Percentiles rank a stretch among this genome's conserved stretches.
phyloP scores from a whole-genome alignment of 1,140 invertebrate genomes.

The Drosophila sproati region DNA sequence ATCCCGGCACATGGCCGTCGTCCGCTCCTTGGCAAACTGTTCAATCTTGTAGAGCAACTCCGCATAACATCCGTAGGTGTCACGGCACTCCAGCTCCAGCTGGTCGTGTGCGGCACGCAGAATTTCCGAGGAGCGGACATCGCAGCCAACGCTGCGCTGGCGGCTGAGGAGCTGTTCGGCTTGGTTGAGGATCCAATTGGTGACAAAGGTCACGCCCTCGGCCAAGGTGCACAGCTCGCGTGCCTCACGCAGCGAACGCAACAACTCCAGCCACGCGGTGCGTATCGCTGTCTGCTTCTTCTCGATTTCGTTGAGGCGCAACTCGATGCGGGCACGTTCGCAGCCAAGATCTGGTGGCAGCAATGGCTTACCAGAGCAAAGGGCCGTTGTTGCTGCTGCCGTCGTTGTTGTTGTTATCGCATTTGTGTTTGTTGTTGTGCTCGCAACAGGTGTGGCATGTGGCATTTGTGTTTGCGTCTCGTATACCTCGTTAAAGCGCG shows the following conservation, averaged over 20 bases:
- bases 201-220: slow-evolving; percentile 88
- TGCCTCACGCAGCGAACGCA: slow-evolving; percentile 87
- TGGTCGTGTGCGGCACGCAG: slow-evolving; percentile 90
- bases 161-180: slow-evolving; percentile 90
- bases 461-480: slow-evolving; percentile 56
- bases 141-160: slow-evolving; percentile 89
- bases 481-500: slow-evolving; percentile 79
- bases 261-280: slow-evolving; percentile 87
- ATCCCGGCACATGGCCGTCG: slow-evolving; percentile 85
- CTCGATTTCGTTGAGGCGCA: slow-evolving; percentile 87
- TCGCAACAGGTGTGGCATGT: slow-evolving; percentile 60
- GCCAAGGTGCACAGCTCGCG: slow-evolving; percentile 87
- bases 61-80: slow-evolving; percentile 91
- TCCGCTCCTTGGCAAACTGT: slow-evolving; percentile 85
- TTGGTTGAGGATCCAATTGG: slow-evolving; percentile 91
- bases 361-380: slow-evolving; percentile 46
- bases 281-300: slow-evolving; percentile 87
- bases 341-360: slow-evolving; percentile 87
- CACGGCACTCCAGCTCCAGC: slow-evolving; percentile 91
- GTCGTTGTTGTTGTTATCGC: slow-evolving; percentile 9
- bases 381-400: neutral
- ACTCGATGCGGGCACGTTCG: slow-evolving; percentile 86
- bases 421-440: slow-evolving; percentile 13
- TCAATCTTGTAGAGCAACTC: slow-evolving; percentile 90
- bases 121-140: slow-evolving; percentile 89